These are phyloP conservation scores for Serinus canaria DNA, from an alignment of 2,113 vertebrate genomes.

Conservation along the genomic window DNA sequence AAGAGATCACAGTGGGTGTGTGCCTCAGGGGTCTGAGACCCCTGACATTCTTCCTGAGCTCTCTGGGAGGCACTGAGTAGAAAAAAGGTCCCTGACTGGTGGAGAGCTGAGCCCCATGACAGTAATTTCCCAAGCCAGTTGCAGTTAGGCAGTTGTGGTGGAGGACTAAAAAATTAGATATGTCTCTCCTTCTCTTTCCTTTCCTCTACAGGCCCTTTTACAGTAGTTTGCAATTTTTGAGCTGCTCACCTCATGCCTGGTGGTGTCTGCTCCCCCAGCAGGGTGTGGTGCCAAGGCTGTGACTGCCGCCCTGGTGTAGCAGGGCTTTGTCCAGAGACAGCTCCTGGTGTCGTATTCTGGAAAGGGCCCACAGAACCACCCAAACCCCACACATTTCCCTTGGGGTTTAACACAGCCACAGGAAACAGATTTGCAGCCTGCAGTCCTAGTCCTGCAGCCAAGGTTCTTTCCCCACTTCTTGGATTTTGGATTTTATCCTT, in stretches of 20 bases:
- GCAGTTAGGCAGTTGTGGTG: neutral
- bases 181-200: neutral
- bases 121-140: neutral
- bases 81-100: neutral
- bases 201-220: neutral
- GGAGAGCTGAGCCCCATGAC: neutral
- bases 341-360: neutral
- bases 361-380: neutral
- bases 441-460: neutral
- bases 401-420: neutral
- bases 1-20: neutral
- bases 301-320: neutral
- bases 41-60: neutral
- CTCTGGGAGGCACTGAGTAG: neutral
- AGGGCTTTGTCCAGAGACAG: neutral
- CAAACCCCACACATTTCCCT: neutral
- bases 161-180: neutral
- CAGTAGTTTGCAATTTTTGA: neutral
- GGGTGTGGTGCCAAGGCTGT: neutral
- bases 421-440: neutral
- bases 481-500: neutral
- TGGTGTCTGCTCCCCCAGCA: neutral
- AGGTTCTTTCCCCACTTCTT: neutral
- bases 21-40: neutral
- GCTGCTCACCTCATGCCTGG: neutral